phyloP scores from a whole-genome alignment of 1,140 invertebrate genomes.

The Diachasmimorpha longicaudata region DNA sequence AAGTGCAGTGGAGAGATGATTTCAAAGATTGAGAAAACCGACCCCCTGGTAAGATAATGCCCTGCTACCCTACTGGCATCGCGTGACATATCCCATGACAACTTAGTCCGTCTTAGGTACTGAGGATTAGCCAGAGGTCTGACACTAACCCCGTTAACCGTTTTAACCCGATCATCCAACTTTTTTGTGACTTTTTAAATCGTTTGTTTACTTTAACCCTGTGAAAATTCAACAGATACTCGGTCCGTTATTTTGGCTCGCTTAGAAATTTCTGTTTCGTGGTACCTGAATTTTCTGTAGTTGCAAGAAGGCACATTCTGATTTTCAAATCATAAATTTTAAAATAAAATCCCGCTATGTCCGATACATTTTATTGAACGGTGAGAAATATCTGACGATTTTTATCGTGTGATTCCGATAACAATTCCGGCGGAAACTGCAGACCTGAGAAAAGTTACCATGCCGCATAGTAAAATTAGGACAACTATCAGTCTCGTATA shows the following conservation, averaged over 20 bases:
- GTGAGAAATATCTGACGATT: no score
- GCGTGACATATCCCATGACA: neutral
- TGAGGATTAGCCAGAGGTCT: neutral
- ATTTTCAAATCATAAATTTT: no score
- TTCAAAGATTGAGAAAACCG: neutral
- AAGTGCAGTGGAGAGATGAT: neutral
- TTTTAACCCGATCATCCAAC: neutral
- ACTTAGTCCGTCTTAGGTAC: neutral
- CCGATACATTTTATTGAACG: no score
- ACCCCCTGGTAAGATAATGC: neutral
- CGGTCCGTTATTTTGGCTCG: neutral
- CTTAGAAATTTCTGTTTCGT: no score
- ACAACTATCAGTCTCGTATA: no score
- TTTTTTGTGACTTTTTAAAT: neutral
- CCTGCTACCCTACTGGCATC: neutral
- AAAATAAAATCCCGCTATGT: neutral
- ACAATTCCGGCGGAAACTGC: no score
- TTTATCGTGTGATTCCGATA: no score
- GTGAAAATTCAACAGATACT: slow-evolving; percentile 5
- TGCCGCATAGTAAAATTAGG: no score
- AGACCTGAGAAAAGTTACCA: no score
- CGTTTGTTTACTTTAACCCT: neutral
- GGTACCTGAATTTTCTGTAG: no score
- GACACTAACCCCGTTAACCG: neutral
- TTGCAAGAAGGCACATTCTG: no score